Base-by-base conservation (phyloP, 1,140 invertebrate genomes). In the Laupala kohalensis region DNA sequence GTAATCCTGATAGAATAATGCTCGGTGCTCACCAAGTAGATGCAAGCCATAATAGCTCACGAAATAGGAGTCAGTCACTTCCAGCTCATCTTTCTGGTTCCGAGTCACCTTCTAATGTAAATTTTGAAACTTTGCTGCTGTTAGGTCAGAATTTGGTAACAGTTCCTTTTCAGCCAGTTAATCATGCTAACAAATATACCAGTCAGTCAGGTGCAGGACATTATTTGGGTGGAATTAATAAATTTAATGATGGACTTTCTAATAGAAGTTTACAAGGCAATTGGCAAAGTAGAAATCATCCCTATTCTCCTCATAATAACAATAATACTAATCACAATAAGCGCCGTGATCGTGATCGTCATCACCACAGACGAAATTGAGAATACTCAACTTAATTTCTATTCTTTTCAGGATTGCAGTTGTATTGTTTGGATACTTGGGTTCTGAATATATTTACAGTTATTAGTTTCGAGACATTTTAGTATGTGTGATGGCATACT, bases 91-190 rank as follows among this genome's bases (percentile, higher is more conserved):
- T 15, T 12, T n/a, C 5, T 68, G 15, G 25, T 28, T 5, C n/a
- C 4, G 15, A 15, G 23, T 9, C 25, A 28, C 12, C 67, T 13
- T 37, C 67, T 37, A 67, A 70, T 37, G 25, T 19, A 12, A 70
- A 75, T 70, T 26, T 71, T 6, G 73, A 78, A 68, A 27, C 75
- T 30, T 53, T 75, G 29, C 64, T 79, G 28, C 74, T 78, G 19
- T 75, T 78, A 63, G 77, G 76, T 5, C 77, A 81, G 27, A 78
- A 80, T 74, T 77, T 80, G 76, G 25, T 80, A n/a, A 29, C 9
- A 9, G 19, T 5, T 37, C 6, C 29, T 25, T 63, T 63, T 53
- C 2, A n/a, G 19, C 4, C 27, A n/a, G 5, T n/a, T 23, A 27
- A 27, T 5, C 53, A 28, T 28, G 5, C n/a, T 19, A 25, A 25